Evolutionary conservation across 2,113 vertebrate species (phyloP).

Genomic region (Laterallus jamaicensis): DNA sequence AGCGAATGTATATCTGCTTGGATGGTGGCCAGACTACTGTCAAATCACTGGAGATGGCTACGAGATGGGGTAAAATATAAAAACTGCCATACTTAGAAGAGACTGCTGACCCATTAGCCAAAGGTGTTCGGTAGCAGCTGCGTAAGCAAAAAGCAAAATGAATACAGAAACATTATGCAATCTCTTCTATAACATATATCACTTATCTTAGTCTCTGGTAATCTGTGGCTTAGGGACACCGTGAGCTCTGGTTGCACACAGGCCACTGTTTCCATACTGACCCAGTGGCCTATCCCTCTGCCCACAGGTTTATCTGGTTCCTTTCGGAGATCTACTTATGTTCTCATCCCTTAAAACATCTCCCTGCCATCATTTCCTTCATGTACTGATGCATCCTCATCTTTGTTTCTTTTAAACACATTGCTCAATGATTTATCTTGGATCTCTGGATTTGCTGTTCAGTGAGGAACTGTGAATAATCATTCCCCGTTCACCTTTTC

Average conservation of each 20-base stretch:
- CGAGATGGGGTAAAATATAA: not conserved
- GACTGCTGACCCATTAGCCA: not conserved
- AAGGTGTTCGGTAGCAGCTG: not conserved
- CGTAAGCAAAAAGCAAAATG: not conserved
- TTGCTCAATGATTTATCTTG: not conserved
- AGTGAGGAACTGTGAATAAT: not conserved
- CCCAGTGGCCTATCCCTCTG: not conserved
- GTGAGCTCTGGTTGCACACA: not conserved
- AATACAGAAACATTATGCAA: not conserved
- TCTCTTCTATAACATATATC: not conserved
- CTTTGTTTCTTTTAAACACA: not conserved
- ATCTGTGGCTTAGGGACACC: not conserved
- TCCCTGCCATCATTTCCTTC: not conserved
- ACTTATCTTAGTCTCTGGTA: not conserved
- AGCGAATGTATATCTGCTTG: slow-evolving; percentile 19
- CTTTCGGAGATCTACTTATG: not conserved
- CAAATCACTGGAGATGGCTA: slow-evolving; percentile 14
- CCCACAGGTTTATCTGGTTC: not conserved
- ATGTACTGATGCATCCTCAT: not conserved
- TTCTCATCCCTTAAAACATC: not conserved
- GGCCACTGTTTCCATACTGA: not conserved
- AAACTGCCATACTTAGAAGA: not conserved
- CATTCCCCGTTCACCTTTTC: not conserved
- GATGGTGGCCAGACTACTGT: slow-evolving; percentile 1
- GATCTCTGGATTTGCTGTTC: not conserved